Evolutionary conservation across 2,797 vertebrate genomes (phyloP), one percentile per base, ranked within the genome.

Genomic region (Poecilia velifera): DNA sequence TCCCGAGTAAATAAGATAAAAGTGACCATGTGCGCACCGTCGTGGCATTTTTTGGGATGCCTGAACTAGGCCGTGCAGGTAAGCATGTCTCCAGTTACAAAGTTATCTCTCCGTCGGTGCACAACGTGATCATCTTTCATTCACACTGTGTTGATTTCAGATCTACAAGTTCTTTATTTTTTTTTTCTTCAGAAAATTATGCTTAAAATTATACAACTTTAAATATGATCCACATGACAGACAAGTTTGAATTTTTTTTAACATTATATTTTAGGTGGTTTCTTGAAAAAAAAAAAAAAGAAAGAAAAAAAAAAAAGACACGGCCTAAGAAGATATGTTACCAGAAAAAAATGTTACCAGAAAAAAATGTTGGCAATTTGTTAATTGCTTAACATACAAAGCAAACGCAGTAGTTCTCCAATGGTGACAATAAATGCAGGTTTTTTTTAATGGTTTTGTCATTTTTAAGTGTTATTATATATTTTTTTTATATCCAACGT

Each of bases 21-120:
- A 64, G 77, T 25, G 46, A 18, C 20, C 66, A 64, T 77, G 70
- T 59, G 47, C 66, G 70, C 31, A 75, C 43, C 51, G 36, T 46
- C 25, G 34, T 49, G 47, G 34, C 77, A 70, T 78, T 46, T 70
- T 14, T 49, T 39, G 39, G 53, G 45, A 75, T 53, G 46, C 12
- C 5, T 36, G 70, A 91, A 90, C 80, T 76, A 84, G 91, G 90
- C 89, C 89, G 76, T 1, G 45, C 75, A 46, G 72, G 43, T 71
- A 36, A 64, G 59, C 13, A 4, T 77, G 87, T 91, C 89, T 95
- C 92, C 80, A 77, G 89, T 94, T 92, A 91, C 91, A 80, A 10
- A 20, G 73, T 84, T 88, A 86, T 93, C 88, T 88, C 80, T n/a
- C 78, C 81, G 41, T 13, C 46, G n/a, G 55, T 49, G 31, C 45